A percentile compares a stretch with the other conserved stretches of the same genome.
These are phyloP conservation scores for Sisor rabdophorus DNA, from an alignment of 2,113 vertebrate species.

Conservation along the genomic window DNA sequence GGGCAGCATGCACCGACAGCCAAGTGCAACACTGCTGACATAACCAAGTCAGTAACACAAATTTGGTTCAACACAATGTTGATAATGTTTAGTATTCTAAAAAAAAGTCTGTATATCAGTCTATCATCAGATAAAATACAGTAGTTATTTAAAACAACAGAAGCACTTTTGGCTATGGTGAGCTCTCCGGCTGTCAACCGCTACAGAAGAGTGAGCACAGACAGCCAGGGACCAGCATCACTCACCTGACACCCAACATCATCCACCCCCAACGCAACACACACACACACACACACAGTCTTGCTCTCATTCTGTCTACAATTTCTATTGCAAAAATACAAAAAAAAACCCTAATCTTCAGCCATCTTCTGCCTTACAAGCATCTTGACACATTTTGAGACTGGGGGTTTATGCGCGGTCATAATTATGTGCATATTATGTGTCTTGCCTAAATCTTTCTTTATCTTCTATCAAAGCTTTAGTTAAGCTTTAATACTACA, in stretches of 20 bases:
- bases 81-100: neutral
- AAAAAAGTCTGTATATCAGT: neutral
- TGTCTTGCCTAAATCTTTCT: neutral
- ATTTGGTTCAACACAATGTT: neutral
- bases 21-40: slow-evolving; percentile 45
- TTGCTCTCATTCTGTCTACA: neutral
- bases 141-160: neutral
- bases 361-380: neutral
- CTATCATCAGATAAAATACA: neutral
- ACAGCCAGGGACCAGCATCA: slow-evolving; percentile 77
- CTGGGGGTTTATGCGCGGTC: too few species aligned
- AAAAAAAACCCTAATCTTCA: neutral
- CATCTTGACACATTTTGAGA: neutral
- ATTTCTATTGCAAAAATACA: neutral
- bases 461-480: neutral
- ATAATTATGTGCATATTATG: neutral
- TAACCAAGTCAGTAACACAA: neutral
- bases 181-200: slow-evolving; percentile 88
- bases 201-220: slow-evolving; percentile 89
- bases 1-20: slow-evolving; percentile 70
- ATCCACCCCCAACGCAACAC: neutral
- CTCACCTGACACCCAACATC: slow-evolving; percentile 37
- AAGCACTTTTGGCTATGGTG: slow-evolving; percentile 66
- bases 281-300: neutral
- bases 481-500: neutral